Base-by-base conservation (phyloP, 2,797 vertebrate genomes). In the Paratrypauchen microcephalus region DNA sequence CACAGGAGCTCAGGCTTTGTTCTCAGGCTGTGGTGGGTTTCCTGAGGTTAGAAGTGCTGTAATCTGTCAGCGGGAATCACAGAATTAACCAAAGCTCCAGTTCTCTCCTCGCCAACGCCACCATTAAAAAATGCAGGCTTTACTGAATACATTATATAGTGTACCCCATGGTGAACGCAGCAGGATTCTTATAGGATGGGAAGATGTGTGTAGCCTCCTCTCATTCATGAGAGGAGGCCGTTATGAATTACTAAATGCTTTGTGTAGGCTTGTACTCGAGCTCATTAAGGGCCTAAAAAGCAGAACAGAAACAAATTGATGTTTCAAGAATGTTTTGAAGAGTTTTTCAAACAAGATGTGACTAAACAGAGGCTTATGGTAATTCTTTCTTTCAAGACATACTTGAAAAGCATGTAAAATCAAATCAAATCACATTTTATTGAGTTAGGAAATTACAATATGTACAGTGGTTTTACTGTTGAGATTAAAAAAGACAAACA, bases 401-500 rank as follows among this genome's bases (percentile, higher is more conserved):
- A 74, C 16, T 0, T 0, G 13, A 54, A 30, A 56, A 2, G 62
- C 2, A 21, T 65, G 0, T 81, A 81, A 82, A 88, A 84, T 78
- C 81, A 82, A 88, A 84, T 78, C 81, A 71, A 87, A 88, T 90
- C 86, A 82, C 79, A 89, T 86, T 93, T 94, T 93, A 93, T 93
- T 93, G 88, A 92, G 92, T 96, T 95, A 96, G 88, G 92, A 95
- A 93, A 91, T 77, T 48, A 28, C 68, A 75, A 76, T 87, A 94
- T 95, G 91, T 95, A 95, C 94, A 96, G 83, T 88, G 90, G 88
- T 71, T 91, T 94, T 96, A 96, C 94, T 94, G 92, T 93, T 95
- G 94, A 89, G 94, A 91, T 93, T 87, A 75, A 87, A 93, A 89
- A 89, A 84, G 85, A 86, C 62, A 82, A 84, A 79, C 73, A 77